A percentile compares a stretch with the other conserved stretches of the same genome.
Conservation (phyloP, 2,113 vertebrate genomes). For the Eulacestoma nigropectus region DNA sequence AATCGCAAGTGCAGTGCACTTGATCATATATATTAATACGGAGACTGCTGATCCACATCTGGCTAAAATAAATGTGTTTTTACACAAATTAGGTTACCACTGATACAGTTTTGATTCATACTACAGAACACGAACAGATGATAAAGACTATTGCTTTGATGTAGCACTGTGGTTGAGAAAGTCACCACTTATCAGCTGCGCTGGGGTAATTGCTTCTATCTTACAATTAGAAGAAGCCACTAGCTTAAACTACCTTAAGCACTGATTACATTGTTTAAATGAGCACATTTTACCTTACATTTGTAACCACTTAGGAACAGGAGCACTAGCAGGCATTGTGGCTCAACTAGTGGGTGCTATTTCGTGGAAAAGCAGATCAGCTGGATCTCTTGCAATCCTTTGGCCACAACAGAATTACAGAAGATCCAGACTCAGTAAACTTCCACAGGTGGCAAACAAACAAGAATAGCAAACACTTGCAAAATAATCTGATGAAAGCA, state of each 20-base stretch:
- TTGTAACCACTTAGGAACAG: not conserved
- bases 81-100: not conserved
- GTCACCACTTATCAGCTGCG: not conserved
- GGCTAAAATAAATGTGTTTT: not conserved
- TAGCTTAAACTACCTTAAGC: not conserved
- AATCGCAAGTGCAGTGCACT: not conserved
- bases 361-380: not conserved
- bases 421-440: not conserved
- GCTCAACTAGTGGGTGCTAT: not conserved
- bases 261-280: not conserved
- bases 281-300: not conserved
- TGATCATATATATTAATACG: not conserved
- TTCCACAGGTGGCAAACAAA: not conserved
- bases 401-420: not conserved
- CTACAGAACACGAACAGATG: not conserved
- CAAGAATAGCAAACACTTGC: not conserved
- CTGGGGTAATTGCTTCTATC: not conserved
- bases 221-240: not conserved
- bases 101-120: not conserved
- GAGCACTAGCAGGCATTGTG: not conserved
- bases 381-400: not conserved
- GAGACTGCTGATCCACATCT: not conserved
- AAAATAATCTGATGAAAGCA: not conserved
- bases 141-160: not conserved
- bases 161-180: not conserved